Evolutionary conservation across 2,113 vertebrate species (phyloP), one percentile per base, ranked within the genome.

Genomic region (Tylochromis polylepis): DNA sequence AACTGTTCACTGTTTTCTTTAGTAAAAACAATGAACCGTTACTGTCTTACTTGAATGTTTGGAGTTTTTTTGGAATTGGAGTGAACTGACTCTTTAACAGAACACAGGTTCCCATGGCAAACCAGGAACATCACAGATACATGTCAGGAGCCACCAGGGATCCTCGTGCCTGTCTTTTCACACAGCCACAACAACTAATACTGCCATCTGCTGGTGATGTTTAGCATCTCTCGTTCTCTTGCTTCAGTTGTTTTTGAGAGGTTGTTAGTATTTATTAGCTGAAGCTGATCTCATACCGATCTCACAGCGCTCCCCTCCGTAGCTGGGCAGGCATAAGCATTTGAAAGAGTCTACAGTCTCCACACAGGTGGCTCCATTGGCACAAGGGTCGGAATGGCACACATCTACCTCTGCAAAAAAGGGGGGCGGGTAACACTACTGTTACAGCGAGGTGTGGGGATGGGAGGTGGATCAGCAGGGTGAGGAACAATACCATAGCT

Each of bases 321-420:
- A 99, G 98, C 98, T 99, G 96, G 98, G 98, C 96, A 99, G 98
- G 97, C 98, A 99, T 97, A 99, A 99, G 97, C 98, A 99, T 98
- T 97, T 97, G 97, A 97, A 99, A 97, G 96, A 96, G 96, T 97
- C 96, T 96, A 96, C 96, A 92, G 96, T 97, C 92, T 99, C 98
- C 94, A 95, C 94, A 97, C 98, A 99, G 96, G 98, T 99, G 95
- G 97, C 98, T 98, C 98, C 98, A 90, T 99, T 99, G 98, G 96
- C 94, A 96, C 98, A 99, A 94, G 97, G 98, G 95, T 97, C 98
- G 97, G 98, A 95, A 93, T 97, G 94, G 97, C 98, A 99, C 96
- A 97, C 98, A 95, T 99, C 98, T 93, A 97, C 96, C 95, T 99
- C 98, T 99, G 98, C 96, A 99, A 99, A 97, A 98, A 96, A 98